These are phyloP conservation scores for Diplodus sargus DNA, from an alignment of 2,797 vertebrate species.

Conservation along the genomic window DNA sequence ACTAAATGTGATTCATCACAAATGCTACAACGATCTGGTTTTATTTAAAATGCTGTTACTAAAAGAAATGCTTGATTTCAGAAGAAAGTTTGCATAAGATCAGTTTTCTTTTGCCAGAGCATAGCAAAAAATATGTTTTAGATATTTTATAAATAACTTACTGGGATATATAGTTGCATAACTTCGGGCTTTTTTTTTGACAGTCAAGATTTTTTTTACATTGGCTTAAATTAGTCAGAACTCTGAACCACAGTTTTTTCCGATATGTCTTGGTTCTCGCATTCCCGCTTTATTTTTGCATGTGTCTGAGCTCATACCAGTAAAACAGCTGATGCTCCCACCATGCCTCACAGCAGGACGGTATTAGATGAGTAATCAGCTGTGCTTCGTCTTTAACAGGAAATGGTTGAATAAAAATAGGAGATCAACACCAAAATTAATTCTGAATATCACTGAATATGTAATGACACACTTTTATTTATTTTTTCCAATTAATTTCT, in stretches of 20 bases:
- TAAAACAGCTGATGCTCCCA: conserved; percentile 29
- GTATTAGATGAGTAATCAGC: conserved; percentile 13
- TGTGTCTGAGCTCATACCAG: conserved; percentile 4
- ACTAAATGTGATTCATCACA: not conserved
- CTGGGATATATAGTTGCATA: not conserved
- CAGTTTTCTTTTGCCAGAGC: not conserved
- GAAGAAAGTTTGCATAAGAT: no score
- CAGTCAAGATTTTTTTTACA: not conserved
- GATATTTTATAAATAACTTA: not conserved
- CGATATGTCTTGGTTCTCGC: not conserved
- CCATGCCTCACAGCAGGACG: not conserved
- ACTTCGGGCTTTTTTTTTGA: not conserved
- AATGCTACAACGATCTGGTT: conserved; percentile 1
- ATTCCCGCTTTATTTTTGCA: conserved; percentile 5
- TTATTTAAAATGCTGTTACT: no score
- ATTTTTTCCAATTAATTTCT: not conserved
- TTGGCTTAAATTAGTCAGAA: not conserved
- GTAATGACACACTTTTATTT: not conserved
- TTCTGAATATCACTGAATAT: not conserved
- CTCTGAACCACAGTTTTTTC: no score
- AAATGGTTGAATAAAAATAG: not conserved
- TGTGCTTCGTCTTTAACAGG: conserved; percentile 11
- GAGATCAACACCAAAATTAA: not conserved
- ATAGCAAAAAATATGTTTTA: not conserved
- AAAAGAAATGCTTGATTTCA: not conserved